Evolutionary conservation across 2,113 vertebrate genomes (phyloP).

Genomic region (Gracilinanus agilis): DNA sequence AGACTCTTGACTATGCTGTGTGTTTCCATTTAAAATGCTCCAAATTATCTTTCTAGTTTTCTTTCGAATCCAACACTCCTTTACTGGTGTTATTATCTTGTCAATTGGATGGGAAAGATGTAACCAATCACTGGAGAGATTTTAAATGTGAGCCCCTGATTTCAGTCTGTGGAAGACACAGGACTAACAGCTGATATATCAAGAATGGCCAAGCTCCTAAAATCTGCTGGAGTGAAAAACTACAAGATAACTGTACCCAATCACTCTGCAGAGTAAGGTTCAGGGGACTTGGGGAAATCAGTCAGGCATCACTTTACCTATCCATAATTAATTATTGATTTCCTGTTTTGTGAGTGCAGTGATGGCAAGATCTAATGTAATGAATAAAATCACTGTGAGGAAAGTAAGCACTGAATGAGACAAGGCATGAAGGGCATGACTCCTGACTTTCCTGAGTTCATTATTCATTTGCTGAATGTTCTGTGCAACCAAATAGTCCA

Average conservation of each 20-base stretch:
- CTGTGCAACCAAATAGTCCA: conserved; percentile 41
- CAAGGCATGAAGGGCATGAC: conserved; percentile 75
- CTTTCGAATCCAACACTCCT: neutral
- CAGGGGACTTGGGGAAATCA: conserved; percentile 58
- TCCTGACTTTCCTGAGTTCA: conserved; percentile 15
- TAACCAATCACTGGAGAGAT: neutral
- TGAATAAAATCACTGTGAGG: conserved; percentile 65
- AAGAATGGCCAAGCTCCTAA: conserved; percentile 24
- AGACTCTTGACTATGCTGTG: conserved; percentile 17
- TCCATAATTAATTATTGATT: conserved; percentile 85
- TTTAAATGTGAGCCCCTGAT: neutral
- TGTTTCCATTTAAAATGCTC: conserved; percentile 34
- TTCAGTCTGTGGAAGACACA: conserved; percentile 33
- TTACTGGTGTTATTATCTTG: neutral
- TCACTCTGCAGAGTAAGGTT: conserved; percentile 5
- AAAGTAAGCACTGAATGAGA: conserved; percentile 63
- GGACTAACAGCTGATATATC: rapidly evolving
- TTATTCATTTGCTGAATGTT: conserved; percentile 67
- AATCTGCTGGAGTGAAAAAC: conserved; percentile 45
- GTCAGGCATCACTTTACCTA: conserved; percentile 71
- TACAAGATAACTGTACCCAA: neutral
- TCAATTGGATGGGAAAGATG: neutral
- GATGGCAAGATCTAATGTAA: conserved; percentile 73
- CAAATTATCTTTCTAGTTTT: conserved; percentile 4
- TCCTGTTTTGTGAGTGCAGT: conserved; percentile 71